Conservation (phyloP, 1,140 invertebrate species). For the Berghia stephanieae region DNA sequence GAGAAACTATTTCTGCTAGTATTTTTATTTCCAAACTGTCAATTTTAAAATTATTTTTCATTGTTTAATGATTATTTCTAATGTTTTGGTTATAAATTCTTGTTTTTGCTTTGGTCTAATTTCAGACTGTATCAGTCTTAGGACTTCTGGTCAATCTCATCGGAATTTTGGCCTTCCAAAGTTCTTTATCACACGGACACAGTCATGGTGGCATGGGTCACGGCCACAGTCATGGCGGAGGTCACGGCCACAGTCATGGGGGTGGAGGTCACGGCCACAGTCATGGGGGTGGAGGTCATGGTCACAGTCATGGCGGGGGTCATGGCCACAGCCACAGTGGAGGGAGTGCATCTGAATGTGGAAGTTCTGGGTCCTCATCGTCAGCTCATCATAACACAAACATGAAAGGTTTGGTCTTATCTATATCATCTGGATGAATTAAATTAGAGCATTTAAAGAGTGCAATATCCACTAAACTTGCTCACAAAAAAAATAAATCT, state of each 20-base stretch:
- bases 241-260: conserved; percentile 43
- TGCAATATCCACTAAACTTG: too few relatives aligned
- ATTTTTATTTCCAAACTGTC: background rate
- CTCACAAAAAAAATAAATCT: too few relatives aligned
- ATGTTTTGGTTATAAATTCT: too few relatives aligned
- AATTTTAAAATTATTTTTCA: background rate
- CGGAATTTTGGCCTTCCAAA: conserved; percentile 95
- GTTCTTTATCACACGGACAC: conserved; percentile 73
- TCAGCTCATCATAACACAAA: conserved; percentile 71
- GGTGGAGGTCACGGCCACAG: conserved; percentile 45
- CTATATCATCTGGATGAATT: too few relatives aligned
- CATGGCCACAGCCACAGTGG: conserved; percentile 21
- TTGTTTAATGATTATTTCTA: background rate
- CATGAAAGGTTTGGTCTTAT: conserved; percentile 70
- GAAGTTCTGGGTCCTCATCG: conserved; percentile 40
- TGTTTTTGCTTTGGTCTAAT: conserved; percentile 14
- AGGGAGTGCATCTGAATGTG: background rate
- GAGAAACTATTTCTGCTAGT: background rate
- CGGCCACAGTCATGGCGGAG: conserved; percentile 45
- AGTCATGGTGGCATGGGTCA: conserved; percentile 67
- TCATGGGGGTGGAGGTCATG: conserved; percentile 55
- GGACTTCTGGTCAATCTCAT: conserved; percentile 94
- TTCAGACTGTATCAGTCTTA: conserved; percentile 84
- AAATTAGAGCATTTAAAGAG: too few relatives aligned
- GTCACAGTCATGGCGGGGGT: conserved; percentile 63